Evolutionary conservation across 2,797 vertebrate species (phyloP).

Genomic region (Sebastes elongatus): DNA sequence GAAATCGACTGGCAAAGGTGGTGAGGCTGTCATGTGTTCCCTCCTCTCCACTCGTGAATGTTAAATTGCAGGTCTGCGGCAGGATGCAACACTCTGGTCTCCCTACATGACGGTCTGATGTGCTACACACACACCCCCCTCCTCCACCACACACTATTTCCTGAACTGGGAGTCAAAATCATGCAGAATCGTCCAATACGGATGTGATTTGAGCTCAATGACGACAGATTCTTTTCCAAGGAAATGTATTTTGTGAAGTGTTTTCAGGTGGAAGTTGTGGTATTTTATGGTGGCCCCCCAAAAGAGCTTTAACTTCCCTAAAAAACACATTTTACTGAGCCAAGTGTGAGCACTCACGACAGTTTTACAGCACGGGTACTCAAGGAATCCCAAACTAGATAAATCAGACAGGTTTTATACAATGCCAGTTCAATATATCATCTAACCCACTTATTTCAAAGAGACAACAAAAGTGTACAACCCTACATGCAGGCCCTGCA

Average conservation of each 20-base stretch:
- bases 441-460: not conserved
- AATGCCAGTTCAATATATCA: not conserved
- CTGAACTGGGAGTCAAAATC: not conserved
- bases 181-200: not conserved
- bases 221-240: not conserved
- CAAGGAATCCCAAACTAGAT: not conserved
- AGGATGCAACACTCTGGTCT: not conserved
- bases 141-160: not conserved
- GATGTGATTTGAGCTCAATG: not conserved
- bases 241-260: not conserved
- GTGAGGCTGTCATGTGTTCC: not conserved
- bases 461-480: not conserved
- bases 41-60: not conserved
- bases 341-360: not conserved
- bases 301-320: not conserved
- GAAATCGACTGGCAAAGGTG: not conserved
- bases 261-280: not conserved
- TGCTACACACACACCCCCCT: not conserved
- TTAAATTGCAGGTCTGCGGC: not conserved
- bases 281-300: not conserved
- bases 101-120: not conserved
- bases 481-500: not conserved
- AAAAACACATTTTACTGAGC: rapidly evolving
- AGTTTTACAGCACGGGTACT: not conserved
- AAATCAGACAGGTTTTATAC: not conserved